A percentile compares a stretch with the other conserved stretches of the same genome.
phyloP scores from a whole-genome alignment of 2,797 vertebrate genomes.

The Microtus agrestis region DNA sequence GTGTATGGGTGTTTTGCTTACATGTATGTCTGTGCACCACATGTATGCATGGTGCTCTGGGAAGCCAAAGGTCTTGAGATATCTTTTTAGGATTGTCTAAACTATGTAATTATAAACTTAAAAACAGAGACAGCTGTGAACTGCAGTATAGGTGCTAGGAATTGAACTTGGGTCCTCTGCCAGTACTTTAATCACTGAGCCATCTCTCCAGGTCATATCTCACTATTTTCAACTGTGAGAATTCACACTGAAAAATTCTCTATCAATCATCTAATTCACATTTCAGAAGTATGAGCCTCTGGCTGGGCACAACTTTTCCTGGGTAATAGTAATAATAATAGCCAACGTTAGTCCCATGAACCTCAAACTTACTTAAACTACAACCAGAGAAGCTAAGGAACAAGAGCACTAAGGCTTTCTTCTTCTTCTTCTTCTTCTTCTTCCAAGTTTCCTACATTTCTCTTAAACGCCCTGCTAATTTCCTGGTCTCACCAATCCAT shows the following conservation, averaged over 20 bases:
- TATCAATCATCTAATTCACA: background rate
- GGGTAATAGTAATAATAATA: background rate
- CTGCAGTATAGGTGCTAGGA: background rate
- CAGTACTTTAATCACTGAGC: background rate
- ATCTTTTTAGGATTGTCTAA: background rate
- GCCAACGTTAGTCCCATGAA: constrained; percentile 8
- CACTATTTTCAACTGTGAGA: background rate
- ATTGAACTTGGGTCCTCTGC: background rate
- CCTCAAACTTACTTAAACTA: constrained; percentile 26
- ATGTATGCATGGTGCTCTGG: background rate
- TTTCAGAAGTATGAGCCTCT: constrained; percentile 2
- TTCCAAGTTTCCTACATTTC: constrained; percentile 13
- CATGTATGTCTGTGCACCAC: background rate
- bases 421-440: background rate
- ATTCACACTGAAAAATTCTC: constrained; percentile 32
- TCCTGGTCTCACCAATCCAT: background rate
- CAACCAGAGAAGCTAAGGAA: constrained; percentile 34
- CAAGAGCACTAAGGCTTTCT: constrained; percentile 36
- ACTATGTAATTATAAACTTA: background rate
- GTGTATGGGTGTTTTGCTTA: background rate
- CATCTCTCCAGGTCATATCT: background rate
- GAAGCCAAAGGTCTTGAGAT: background rate
- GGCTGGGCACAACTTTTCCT: background rate
- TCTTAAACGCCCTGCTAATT: background rate
- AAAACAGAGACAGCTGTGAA: background rate